Base-by-base conservation (phyloP, 2,797 vertebrate genomes). In the Gobio occitaniae region DNA sequence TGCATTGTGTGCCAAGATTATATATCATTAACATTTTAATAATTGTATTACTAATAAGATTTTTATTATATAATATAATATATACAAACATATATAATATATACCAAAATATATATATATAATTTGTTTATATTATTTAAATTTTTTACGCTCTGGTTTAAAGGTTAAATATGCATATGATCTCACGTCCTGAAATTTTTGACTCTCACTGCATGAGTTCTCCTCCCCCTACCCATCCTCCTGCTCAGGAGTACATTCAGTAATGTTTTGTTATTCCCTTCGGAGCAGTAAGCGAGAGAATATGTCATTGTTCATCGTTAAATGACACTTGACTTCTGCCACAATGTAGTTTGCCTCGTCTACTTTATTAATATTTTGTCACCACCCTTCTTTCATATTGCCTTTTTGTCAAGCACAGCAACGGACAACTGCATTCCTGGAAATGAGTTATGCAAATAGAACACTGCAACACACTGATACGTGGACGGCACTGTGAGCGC, bases 401-500 rank as follows among this genome's bases (percentile, higher is more conserved):
- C 84, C 76, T 82, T 86, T 87, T 79, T 88, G 87, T 89, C 82
- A 88, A 89, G 87, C 21, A 56, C 36, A 82, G 88, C 69, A 59
- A 79, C 47, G 56, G 90, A 88, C 84, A 89, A 83, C 82, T 76
- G 80, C 88, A 83, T 86, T 87, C 86, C 82, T 83, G 79, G 65
- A 91, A 90, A 91, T 90, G 88, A 89, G 87, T 91, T 89, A 87
- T 91, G 87, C 86, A 91, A 92, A 91, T 90, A 21, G n/a, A 82
- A 83, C 21, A 17, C 86, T 84, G 87, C 75, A 68, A 74, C 78
- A 86, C 44, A 81, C 76, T 78, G 78, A 84, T 88, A 86, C 86
- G 86, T 78, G 59, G 80, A 89, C 65, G 19, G 80, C 80, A 78
- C 50, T 36, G 50, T n/a, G 59, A 78, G 63, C 59, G 80, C 69